Conservation (phyloP, 2,888 invertebrate genomes). For the Venusia cambrica region DNA sequence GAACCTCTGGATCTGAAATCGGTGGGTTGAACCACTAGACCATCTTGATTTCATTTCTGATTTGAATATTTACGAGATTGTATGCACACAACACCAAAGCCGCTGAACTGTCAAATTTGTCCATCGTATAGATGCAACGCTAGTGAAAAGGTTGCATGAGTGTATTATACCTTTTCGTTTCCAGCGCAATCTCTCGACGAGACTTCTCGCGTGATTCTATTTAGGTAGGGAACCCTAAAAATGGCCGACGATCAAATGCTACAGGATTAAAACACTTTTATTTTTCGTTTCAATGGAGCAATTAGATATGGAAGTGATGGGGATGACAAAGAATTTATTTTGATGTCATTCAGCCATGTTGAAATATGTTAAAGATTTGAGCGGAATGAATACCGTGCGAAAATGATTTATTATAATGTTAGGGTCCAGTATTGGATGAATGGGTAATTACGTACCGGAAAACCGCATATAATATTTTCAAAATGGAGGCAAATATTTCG, state of each 20-base stretch:
- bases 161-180: too few relatives aligned
- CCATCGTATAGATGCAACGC: too few relatives aligned
- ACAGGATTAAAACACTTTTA: conserved; percentile 65
- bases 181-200: too few relatives aligned
- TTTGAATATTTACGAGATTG: too few relatives aligned
- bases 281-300: conserved; percentile 61
- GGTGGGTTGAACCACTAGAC: too few relatives aligned
- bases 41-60: too few relatives aligned
- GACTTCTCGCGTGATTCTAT: too few relatives aligned
- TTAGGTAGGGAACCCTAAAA: too few relatives aligned
- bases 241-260: conserved; percentile 41
- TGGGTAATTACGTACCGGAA: conserved; percentile 25
- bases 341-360: conserved; percentile 35
- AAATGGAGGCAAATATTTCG: conserved; percentile 1
- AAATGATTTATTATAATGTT: conserved; percentile 36
- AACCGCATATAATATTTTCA: conserved; percentile 12
- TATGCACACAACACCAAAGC: too few relatives aligned
- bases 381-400: conserved; percentile 31
- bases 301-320: conserved; percentile 65
- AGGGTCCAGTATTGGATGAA: conserved; percentile 25
- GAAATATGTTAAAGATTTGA: conserved; percentile 39
- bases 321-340: conserved; percentile 61
- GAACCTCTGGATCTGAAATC: too few relatives aligned
- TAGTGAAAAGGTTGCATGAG: too few relatives aligned
- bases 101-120: too few relatives aligned